Base-by-base conservation (phyloP, 2,113 vertebrate species). In the Oceanodroma tethys region DNA sequence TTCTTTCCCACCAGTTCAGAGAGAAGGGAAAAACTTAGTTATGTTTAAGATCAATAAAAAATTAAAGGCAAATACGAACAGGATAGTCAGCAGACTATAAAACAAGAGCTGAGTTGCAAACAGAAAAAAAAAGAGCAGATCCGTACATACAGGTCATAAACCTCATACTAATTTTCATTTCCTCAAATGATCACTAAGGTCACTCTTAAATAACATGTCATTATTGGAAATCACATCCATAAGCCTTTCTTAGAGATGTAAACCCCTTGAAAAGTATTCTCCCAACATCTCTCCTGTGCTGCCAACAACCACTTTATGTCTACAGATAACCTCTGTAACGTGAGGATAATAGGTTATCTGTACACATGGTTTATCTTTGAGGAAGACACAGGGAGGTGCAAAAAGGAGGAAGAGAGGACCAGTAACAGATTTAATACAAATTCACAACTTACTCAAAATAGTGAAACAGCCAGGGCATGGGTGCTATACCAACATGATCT, bases 311-410 rank as follows among this genome's bases (percentile, higher is more conserved):
- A 66, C 13, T 78, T 58, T 34, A 58, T 53, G 88, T 50, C 52
- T 63, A 34, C 11, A 80, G 36, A 36, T 11, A 68, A 60, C 4
- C 18, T 42, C 16, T 32, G 19, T 22, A 58, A 56, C 0, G 0
- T 19, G 26, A 56, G 9, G 8, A 13, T 10, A 71, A 42, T 16
- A 40, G 3, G 3, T 40, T 45, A 14, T 53, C 11, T n/a, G 9
- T 36, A 45, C 0, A 2, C 4, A 5, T 30, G 11, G 4, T 47
- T 1, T 78, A 29, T 38, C 27, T 58, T 47, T 55, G 36, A 83
- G 26, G 26, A 76, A 70, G 59, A 43, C 6, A 52, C 0, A 52
- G 4, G 29, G 13, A 62, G 21, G n/a, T 6, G 0, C 2, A 60
- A 76, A 38, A 40, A 19, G 11, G 11, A 36, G 5, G 9, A 59